A percentile compares a stretch with the other conserved stretches of the same genome.
These are phyloP conservation scores for Pachypsylla venusta DNA, from an alignment of 1,140 invertebrate species.

Conservation along the genomic window DNA sequence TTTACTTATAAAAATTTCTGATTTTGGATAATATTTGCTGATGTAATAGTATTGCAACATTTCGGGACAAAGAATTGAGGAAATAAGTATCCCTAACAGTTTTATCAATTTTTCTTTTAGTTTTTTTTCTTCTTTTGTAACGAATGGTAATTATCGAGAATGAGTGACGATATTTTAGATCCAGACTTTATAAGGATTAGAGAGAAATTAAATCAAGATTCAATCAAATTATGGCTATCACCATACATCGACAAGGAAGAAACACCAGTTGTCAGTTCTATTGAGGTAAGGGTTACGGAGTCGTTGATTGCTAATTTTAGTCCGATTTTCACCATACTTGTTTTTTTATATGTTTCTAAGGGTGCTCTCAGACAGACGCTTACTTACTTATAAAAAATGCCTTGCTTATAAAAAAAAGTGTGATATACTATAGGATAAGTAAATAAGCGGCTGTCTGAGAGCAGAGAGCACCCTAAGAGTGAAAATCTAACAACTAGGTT, in stretches of 20 bases:
- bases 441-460: too few relatives aligned
- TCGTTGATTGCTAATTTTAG: too few relatives aligned
- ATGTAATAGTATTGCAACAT: not conserved
- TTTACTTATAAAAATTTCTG: not conserved
- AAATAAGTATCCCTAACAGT: too few relatives aligned
- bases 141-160: not conserved
- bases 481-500: too few relatives aligned
- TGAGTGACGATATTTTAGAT: constrained; percentile 1
- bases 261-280: not conserved
- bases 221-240: not conserved
- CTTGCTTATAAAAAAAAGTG: too few relatives aligned
- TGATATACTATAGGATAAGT: too few relatives aligned
- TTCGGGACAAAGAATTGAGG: not conserved
- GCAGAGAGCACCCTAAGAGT: too few relatives aligned
- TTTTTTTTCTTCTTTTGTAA: not conserved
- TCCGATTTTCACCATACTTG: too few relatives aligned
- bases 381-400: too few relatives aligned
- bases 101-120: not conserved
- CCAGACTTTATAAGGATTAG: not conserved
- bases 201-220: not conserved
- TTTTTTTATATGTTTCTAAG: too few relatives aligned
- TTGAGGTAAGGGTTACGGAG: too few relatives aligned
- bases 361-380: too few relatives aligned
- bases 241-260: not conserved
- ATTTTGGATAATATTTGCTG: not conserved